These are phyloP conservation scores for Trachurus trachurus DNA, from an alignment of 2,797 vertebrate species.

Conservation along the genomic window DNA sequence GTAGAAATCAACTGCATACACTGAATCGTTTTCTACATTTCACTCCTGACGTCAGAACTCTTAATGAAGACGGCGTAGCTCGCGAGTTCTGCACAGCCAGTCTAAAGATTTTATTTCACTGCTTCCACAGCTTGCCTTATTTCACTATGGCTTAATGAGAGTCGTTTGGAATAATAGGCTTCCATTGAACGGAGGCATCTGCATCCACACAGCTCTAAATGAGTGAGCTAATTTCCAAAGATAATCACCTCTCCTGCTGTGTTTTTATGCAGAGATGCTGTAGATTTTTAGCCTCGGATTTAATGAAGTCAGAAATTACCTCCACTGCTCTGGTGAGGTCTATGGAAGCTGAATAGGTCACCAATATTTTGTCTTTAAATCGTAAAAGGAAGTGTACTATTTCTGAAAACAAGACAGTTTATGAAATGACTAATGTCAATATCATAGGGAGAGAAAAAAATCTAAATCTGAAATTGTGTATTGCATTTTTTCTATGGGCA, in stretches of 20 bases:
- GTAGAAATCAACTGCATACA: constrained; percentile 78
- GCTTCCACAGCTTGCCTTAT: constrained; percentile 89
- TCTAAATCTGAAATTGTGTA: not conserved
- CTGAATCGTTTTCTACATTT: constrained; percentile 65
- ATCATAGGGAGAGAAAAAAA: not conserved
- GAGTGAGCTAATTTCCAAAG: constrained; percentile 88
- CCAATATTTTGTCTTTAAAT: constrained; percentile 55
- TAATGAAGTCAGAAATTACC: constrained; percentile 83
- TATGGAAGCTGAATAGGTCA: constrained; percentile 53
- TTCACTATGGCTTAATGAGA: constrained; percentile 89
- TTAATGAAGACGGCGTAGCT: constrained; percentile 79
- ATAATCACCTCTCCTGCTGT: constrained; percentile 86
- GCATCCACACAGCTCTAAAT: constrained; percentile 89
- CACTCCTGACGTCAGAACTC: constrained; percentile 71
- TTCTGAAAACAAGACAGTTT: constrained; percentile 47
- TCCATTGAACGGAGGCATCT: constrained; percentile 88
- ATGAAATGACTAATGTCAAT: constrained; percentile 1
- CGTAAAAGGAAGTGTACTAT: constrained; percentile 46
- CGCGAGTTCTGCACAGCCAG: constrained; percentile 78
- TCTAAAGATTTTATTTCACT: constrained; percentile 87
- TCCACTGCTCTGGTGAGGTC: constrained; percentile 59
- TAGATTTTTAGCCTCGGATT: constrained; percentile 76
- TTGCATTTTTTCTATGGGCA: not conserved
- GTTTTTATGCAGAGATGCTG: constrained; percentile 81
- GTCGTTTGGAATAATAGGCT: constrained; percentile 92